phyloP scores from a whole-genome alignment of 2,113 vertebrate genomes.

The Cercopithecus mona region DNA sequence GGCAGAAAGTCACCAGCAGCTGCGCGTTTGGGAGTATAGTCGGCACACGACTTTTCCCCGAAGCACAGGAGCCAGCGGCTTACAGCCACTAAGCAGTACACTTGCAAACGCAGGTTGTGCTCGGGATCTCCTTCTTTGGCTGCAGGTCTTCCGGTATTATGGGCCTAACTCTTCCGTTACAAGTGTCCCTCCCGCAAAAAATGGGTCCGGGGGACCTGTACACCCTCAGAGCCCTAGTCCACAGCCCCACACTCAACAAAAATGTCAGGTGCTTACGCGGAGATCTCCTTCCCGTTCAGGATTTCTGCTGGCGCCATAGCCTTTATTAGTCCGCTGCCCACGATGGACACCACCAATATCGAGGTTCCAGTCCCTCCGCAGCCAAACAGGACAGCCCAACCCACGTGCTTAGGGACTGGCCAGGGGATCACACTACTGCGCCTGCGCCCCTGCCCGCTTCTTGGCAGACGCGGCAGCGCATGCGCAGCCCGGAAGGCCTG shows the following conservation, averaged over 20 bases:
- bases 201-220: neutral
- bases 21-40: neutral
- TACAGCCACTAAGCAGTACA: neutral
- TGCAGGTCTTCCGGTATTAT: neutral
- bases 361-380: neutral
- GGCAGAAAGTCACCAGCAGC: neutral
- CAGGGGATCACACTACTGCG: neutral
- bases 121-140: neutral
- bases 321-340: slow-evolving; percentile 13
- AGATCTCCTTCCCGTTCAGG: slow-evolving; percentile 85
- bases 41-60: neutral
- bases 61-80: neutral
- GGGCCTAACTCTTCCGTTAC: too few species aligned
- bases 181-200: neutral
- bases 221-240: neutral
- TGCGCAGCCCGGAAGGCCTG: neutral
- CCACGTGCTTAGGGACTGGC: slow-evolving; percentile 46
- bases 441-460: neutral
- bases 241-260: neutral
- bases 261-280: slow-evolving; percentile 80
- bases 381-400: neutral
- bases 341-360: neutral
- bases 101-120: neutral
- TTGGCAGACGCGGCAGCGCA: fast-evolving
- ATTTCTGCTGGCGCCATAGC: slow-evolving; percentile 84